Percentiles rank a stretch among this genome's conserved stretches.
Conservation (phyloP, 1,140 invertebrate species). For the Propsilocerus akamusi region DNA sequence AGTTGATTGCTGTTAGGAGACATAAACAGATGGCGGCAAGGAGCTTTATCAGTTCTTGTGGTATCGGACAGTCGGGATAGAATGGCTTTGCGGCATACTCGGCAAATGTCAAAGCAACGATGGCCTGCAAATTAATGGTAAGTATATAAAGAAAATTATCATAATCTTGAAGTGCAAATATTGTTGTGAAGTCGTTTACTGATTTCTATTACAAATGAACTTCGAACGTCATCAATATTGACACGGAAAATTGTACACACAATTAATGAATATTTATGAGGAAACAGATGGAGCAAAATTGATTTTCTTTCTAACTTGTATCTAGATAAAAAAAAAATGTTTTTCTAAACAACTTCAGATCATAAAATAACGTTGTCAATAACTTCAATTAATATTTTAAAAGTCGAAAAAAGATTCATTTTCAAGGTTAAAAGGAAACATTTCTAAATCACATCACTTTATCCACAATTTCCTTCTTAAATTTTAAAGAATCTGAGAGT, state of each 20-base stretch:
- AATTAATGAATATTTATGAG: not conserved
- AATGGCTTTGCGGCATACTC: constrained; percentile 68
- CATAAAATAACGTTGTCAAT: too few species aligned
- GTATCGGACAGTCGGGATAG: constrained; percentile 49
- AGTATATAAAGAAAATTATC: constrained; percentile 1
- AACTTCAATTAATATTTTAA: too few species aligned
- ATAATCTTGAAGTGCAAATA: not conserved
- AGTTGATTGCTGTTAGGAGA: constrained; percentile 75
- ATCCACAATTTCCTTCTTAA: too few species aligned
- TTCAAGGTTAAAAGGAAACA: too few species aligned
- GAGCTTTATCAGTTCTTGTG: constrained; percentile 41
- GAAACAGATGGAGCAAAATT: not conserved
- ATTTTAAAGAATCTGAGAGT: not conserved
- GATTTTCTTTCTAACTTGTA: not conserved
- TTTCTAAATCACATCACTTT: too few species aligned
- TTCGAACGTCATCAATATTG: not conserved
- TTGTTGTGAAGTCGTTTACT: not conserved
- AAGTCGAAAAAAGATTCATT: too few species aligned
- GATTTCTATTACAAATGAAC: not conserved
- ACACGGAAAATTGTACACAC: not conserved
- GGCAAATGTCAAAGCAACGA: constrained; percentile 65
- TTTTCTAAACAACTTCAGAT: too few species aligned
- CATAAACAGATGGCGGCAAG: constrained; percentile 56
- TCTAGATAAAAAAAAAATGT: too few species aligned
- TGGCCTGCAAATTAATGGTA: constrained; percentile 34